Evolutionary conservation across 2,888 invertebrate species (phyloP), one percentile per base, ranked within the genome.

Genomic region (Rhamphomyia laevipes): DNA sequence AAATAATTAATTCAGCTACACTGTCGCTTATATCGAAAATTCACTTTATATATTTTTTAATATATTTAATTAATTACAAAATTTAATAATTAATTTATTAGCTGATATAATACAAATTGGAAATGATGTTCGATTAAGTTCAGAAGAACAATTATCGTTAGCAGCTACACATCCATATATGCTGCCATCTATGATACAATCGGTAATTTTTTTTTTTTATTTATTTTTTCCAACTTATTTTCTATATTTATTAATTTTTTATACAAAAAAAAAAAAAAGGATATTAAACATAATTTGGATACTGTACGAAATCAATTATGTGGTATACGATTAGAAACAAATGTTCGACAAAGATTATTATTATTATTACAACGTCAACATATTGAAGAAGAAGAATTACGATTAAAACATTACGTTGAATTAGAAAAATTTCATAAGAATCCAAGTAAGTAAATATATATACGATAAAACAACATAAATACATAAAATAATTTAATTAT

Each of bases 231-330:
- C 3, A 21, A 23, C 12, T n/a, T 3, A 11, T 21, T 23, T 42
- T 42, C 13, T n/a, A 18, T 21, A 23, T 16, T 40, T 5, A 17
- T 17, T 2, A n/a, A 15, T 15, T 7, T 43, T 27, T 23, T 15
- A 38, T 38, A 17, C 10, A 15, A 16, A 40, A 17, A 17, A 17
- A 40, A 38, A 38, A 12, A 27, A 9, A 45, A 70, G 70, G 70
- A 70, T 52, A 69, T 70, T 40, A 69, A 70, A 57, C 65, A 67
- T 52, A 69, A 70, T 58, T 54, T 70, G 49, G 70, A 70, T 53
- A 62, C 65, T 3, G 58, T 67, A 51, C 63, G 70, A 13, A 67
- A 64, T 51, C 66, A 65, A 46, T 55, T 70, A 53, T 64, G 66
- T 51, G 64, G 65, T 45, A 62, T 66, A 33, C 63, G 67, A 6